These are phyloP conservation scores for Procavia capensis DNA, from an alignment of 2,113 vertebrate genomes.

Conservation along the genomic window DNA sequence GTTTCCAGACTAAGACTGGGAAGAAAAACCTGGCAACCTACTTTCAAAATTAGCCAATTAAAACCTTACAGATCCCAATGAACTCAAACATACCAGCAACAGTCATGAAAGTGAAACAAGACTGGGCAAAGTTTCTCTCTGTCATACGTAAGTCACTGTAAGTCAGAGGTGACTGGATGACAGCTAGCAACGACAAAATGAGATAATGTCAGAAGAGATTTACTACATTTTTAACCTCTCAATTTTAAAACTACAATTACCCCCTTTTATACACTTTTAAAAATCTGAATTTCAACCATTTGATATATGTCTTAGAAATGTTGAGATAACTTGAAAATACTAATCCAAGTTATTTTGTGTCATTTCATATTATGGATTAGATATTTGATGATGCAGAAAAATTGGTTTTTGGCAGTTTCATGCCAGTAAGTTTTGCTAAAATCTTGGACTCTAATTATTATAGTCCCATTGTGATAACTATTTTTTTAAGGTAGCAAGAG, in stretches of 20 bases:
- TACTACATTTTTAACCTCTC: conserved; percentile 78
- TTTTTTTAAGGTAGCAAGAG: conserved; percentile 77
- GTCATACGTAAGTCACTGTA: neutral
- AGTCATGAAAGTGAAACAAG: too few species aligned
- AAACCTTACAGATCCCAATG: too few species aligned
- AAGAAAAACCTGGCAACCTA: too few species aligned
- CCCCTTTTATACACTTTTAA: conserved; percentile 74
- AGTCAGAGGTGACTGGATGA: neutral
- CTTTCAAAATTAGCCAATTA: too few species aligned
- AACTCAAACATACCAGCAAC: too few species aligned
- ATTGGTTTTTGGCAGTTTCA: conserved; percentile 52
- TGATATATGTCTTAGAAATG: conserved; percentile 77
- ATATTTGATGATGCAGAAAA: conserved; percentile 34
- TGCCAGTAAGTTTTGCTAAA: conserved; percentile 72
- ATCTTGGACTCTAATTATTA: conserved; percentile 63
- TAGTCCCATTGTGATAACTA: neutral
- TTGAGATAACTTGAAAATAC: conserved; percentile 61
- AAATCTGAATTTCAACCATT: conserved; percentile 76
- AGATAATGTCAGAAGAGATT: conserved; percentile 60
- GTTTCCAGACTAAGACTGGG: too few species aligned
- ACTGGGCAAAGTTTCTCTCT: neutral
- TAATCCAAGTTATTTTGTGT: neutral
- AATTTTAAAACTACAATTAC: conserved; percentile 79
- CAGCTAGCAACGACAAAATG: neutral
- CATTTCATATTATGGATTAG: conserved; percentile 42